Conservation (phyloP, 2,797 vertebrate species). For the Sebastes reedi region DNA sequence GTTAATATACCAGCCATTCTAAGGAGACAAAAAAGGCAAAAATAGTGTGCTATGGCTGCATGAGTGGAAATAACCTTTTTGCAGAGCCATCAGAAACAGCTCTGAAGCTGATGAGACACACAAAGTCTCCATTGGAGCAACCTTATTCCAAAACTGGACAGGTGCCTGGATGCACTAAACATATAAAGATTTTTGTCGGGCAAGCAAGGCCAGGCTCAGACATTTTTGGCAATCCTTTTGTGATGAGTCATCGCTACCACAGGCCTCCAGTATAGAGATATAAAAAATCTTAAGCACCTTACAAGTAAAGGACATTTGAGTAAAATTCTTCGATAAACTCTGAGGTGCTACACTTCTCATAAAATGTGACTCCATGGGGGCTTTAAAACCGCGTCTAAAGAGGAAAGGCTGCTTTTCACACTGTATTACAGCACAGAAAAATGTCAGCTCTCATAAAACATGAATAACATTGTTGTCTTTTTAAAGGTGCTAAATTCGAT, state of each 20-base stretch:
- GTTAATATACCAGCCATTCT: slow-evolving; percentile 35
- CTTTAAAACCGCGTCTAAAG: slow-evolving; percentile 35
- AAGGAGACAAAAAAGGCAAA: slow-evolving; percentile 40
- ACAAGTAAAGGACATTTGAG: slow-evolving; percentile 35
- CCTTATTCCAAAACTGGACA: slow-evolving; percentile 42
- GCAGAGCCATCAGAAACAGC: slow-evolving; percentile 39
- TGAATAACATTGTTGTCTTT: slow-evolving; percentile 12
- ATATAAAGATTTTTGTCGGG: slow-evolving; percentile 18
- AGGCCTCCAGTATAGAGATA: slow-evolving; percentile 17
- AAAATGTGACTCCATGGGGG: slow-evolving; percentile 26
- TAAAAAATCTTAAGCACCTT: slow-evolving; percentile 46
- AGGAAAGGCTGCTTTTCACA: slow-evolving; percentile 18
- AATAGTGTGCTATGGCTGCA: neutral
- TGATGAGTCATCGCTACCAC: slow-evolving; percentile 45
- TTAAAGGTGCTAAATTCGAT: neutral
- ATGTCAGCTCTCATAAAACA: slow-evolving; percentile 31
- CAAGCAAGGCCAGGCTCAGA: slow-evolving; percentile 26
- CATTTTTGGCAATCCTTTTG: slow-evolving; percentile 42
- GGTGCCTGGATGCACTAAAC: slow-evolving; percentile 39
- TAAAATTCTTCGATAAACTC: slow-evolving; percentile 52
- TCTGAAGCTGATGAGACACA: slow-evolving; percentile 29
- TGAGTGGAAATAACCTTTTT: slow-evolving; percentile 37
- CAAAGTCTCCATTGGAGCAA: slow-evolving; percentile 35
- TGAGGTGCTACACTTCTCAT: slow-evolving; percentile 8
- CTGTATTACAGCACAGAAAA: slow-evolving; percentile 8